phyloP scores from a whole-genome alignment of 2,113 vertebrate genomes.

The Synchiropus splendidus region DNA sequence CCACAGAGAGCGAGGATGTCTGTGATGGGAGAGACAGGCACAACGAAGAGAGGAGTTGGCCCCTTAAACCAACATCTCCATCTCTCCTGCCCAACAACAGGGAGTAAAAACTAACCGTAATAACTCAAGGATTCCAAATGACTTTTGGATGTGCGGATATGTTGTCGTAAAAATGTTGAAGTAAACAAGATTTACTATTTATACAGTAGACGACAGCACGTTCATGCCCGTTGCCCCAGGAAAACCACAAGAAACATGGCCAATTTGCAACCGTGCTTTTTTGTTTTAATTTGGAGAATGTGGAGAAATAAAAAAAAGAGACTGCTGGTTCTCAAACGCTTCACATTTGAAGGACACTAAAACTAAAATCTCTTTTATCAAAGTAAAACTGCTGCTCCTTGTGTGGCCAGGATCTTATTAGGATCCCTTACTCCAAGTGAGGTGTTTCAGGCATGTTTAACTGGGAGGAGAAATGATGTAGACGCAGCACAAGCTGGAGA shows the following conservation, averaged over 20 bases:
- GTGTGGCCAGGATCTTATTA: no score
- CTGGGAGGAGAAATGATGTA: no score
- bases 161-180: constrained; percentile 1
- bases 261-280: no score
- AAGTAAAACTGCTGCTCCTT: no score
- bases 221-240: not conserved
- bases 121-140: constrained; percentile 36
- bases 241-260: not conserved
- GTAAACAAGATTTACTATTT: constrained; percentile 15
- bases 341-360: no score
- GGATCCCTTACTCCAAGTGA: no score
- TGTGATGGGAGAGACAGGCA: constrained; percentile 45
- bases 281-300: no score
- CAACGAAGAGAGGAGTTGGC: constrained; percentile 18
- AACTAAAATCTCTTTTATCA: no score
- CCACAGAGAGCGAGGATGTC: constrained; percentile 36
- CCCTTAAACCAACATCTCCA: constrained; percentile 42
- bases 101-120: constrained; percentile 37
- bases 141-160: constrained; percentile 23
- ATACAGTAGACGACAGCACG: constrained; percentile 6
- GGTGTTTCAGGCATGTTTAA: no score
- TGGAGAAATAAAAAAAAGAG: no score
- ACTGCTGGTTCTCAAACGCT: no score
- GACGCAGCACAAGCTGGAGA: no score
- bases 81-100: constrained; percentile 26